phyloP scores from a whole-genome alignment of 2,888 invertebrate species.

The Nesidiocoris tenuis region DNA sequence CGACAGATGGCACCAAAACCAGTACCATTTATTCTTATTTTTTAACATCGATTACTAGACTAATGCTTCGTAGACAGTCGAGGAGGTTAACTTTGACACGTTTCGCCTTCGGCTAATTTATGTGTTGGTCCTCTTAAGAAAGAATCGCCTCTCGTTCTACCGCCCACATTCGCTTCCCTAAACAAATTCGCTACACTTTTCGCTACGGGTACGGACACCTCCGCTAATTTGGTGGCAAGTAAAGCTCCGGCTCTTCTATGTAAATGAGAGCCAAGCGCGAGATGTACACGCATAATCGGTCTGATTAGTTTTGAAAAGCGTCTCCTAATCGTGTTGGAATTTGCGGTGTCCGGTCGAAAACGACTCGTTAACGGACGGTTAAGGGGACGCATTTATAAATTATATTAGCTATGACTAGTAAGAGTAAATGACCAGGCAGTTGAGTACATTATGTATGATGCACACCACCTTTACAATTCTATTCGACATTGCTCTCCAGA shows the following conservation, averaged over 20 bases:
- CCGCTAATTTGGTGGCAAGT: neutral
- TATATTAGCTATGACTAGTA: too few species aligned
- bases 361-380: neutral
- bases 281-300: neutral
- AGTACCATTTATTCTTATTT: too few species aligned
- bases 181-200: neutral
- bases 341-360: neutral
- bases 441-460: too few species aligned
- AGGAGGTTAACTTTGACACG: constrained; percentile 6
- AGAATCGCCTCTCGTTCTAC: neutral
- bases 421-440: too few species aligned
- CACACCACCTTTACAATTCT: too few species aligned
- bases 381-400: too few species aligned
- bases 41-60: too few species aligned
- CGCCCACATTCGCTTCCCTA: neutral
- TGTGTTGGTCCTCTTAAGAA: neutral
- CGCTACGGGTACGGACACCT: neutral
- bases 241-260: neutral
- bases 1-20: too few species aligned
- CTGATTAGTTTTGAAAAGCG: neutral
- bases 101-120: constrained; percentile 17
- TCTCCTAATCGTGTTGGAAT: neutral
- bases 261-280: neutral
- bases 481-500: too few species aligned
- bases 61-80: too few species aligned